phyloP scores from a whole-genome alignment of 30 jellyfish, hydroid and myxozoan species.

The Turritopsis dohrnii region DNA sequence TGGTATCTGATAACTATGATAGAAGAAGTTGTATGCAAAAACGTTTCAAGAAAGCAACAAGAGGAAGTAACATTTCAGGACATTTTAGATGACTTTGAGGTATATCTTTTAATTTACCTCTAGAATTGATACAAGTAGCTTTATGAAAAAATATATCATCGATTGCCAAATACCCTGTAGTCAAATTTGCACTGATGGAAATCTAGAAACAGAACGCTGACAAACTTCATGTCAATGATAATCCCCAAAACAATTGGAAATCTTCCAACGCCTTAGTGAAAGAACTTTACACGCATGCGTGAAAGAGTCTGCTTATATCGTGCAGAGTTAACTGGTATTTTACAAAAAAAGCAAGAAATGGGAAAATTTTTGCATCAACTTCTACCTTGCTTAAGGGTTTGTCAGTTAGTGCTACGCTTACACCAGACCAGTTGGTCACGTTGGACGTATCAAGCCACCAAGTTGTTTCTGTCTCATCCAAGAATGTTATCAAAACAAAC shows the following conservation, averaged over 20 bases:
- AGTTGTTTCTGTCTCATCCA: background rate
- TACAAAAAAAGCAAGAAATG: too few species aligned
- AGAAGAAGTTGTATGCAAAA: background rate
- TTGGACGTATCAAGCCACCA: background rate
- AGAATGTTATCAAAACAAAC: background rate
- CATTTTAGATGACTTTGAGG: background rate
- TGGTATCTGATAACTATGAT: background rate
- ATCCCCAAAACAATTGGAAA: too few species aligned
- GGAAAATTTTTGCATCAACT: too few species aligned
- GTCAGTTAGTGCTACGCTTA: background rate
- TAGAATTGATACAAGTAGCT: background rate
- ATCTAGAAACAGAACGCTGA: background rate
- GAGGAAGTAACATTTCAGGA: too few species aligned
- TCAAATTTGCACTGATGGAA: background rate
- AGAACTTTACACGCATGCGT: too few species aligned
- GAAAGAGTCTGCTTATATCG: too few species aligned
- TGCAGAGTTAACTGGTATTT: too few species aligned
- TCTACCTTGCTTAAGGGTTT: background rate
- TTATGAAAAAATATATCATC: background rate
- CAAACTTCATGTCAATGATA: too few species aligned
- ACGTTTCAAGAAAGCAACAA: too few species aligned
- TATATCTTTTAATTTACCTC: background rate
- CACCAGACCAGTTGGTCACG: background rate
- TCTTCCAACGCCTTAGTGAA: too few species aligned
- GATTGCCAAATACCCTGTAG: background rate